Evolutionary conservation across 1,140 invertebrate genomes (phyloP).

Genomic region (Drosophila seguyi): DNA sequence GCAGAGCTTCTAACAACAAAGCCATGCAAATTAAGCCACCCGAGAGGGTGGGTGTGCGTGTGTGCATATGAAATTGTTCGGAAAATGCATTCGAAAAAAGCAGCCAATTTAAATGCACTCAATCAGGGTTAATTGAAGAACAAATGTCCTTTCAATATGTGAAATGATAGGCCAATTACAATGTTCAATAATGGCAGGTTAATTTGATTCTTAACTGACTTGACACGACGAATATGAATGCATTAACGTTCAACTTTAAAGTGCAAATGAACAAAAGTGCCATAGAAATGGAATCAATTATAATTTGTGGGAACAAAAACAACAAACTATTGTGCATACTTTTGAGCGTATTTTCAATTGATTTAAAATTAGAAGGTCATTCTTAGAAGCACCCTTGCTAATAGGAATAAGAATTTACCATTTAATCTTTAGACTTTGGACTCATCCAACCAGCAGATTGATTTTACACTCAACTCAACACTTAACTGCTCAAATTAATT

Average conservation of each 20-base stretch:
- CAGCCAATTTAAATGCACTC: constrained; percentile 25
- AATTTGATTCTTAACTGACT: constrained; percentile 9
- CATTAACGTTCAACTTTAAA: neutral
- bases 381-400: neutral
- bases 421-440: neutral
- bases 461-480: constrained; percentile 49
- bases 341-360: neutral
- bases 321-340: neutral
- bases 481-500: constrained; percentile 67
- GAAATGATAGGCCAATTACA: constrained; percentile 27
- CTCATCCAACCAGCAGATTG: constrained; percentile 33
- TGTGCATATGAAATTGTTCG: constrained; percentile 51
- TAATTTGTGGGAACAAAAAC: too few species aligned
- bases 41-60: constrained; percentile 17
- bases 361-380: neutral
- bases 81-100: constrained; percentile 23
- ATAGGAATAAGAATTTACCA: neutral
- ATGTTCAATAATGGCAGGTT: constrained; percentile 8
- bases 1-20: constrained; percentile 17
- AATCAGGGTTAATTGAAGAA: constrained; percentile 26
- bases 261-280: neutral
- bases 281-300: neutral
- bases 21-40: constrained; percentile 38
- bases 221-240: neutral
- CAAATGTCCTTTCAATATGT: constrained; percentile 15